Percentiles rank a stretch among this genome's conserved stretches.
These are phyloP conservation scores for Argyrosomus japonicus DNA, from an alignment of 2,113 vertebrate species.

Conservation along the genomic window DNA sequence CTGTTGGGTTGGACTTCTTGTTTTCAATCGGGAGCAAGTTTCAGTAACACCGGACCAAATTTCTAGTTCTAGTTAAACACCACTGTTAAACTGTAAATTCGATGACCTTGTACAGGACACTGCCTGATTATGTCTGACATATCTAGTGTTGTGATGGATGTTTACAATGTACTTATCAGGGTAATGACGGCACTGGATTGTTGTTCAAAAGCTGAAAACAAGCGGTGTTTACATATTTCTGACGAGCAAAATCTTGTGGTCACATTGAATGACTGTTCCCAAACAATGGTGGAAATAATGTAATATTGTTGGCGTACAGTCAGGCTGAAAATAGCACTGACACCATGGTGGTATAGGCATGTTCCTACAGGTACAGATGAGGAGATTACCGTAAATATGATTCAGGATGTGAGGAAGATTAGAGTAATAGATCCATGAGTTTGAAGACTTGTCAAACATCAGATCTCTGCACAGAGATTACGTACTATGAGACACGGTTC, in stretches of 20 bases:
- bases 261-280: conserved; percentile 4
- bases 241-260: conserved; percentile 5
- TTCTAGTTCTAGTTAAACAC: too few species aligned
- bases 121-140: neutral
- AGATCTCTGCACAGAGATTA: neutral
- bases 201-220: neutral
- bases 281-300: conserved; percentile 3
- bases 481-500: neutral
- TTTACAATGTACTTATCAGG: neutral
- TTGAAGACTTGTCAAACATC: neutral
- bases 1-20: neutral
- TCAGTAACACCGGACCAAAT: too few species aligned
- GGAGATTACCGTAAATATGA: conserved; percentile 30
- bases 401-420: conserved; percentile 11
- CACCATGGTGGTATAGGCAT: neutral
- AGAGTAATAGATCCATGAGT: neutral
- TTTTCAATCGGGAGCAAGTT: neutral
- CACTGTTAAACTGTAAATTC: too few species aligned
- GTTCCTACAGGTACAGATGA: conserved; percentile 20
- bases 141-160: neutral
- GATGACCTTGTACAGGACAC: neutral
- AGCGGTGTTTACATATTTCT: neutral
- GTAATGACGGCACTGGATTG: neutral
- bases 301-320: neutral
- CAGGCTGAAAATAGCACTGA: neutral